phyloP scores from a whole-genome alignment of 92 coral and sea anemone species.

The Porites evermanni region DNA sequence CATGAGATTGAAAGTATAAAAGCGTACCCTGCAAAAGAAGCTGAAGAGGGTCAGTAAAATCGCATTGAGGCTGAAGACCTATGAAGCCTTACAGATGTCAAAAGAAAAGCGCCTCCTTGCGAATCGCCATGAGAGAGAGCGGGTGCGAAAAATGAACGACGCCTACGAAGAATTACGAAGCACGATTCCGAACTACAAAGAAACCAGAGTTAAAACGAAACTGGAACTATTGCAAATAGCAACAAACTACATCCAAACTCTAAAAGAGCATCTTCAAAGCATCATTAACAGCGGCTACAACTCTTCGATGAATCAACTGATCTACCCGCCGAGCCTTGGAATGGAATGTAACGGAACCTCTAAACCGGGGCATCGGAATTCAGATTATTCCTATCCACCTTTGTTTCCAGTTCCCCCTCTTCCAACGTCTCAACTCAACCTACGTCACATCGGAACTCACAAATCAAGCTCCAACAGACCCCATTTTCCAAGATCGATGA shows the following conservation, averaged over 20 bases:
- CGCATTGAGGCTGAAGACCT: no score
- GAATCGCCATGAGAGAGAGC: constrained; percentile 68
- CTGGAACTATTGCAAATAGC: constrained; percentile 63
- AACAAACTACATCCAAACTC: constrained; percentile 61
- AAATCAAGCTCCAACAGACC: not conserved
- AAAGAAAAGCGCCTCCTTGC: constrained; percentile 59
- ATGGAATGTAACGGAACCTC: constrained; percentile 12
- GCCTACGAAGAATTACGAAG: constrained; percentile 65
- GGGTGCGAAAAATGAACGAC: constrained; percentile 73
- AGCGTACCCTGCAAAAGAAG: no score
- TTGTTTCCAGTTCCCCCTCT: constrained; percentile 15
- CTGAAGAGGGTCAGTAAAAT: no score
- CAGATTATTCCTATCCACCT: constrained; percentile 28
- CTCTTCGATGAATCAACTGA: not conserved
- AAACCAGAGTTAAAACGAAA: constrained; percentile 58
- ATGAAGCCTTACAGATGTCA: constrained; percentile 12
- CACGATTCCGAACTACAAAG: constrained; percentile 57
- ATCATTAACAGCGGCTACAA: constrained; percentile 6
- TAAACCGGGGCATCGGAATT: not conserved
- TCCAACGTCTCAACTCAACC: constrained; percentile 13
- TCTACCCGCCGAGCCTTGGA: constrained; percentile 7
- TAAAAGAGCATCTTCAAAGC: constrained; percentile 36
- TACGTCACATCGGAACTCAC: constrained; percentile 10
- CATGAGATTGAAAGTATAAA: no score
- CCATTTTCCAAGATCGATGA: constrained; percentile 10